Conservation (phyloP, 2,113 vertebrate species). For the Osmerus eperlanus region DNA sequence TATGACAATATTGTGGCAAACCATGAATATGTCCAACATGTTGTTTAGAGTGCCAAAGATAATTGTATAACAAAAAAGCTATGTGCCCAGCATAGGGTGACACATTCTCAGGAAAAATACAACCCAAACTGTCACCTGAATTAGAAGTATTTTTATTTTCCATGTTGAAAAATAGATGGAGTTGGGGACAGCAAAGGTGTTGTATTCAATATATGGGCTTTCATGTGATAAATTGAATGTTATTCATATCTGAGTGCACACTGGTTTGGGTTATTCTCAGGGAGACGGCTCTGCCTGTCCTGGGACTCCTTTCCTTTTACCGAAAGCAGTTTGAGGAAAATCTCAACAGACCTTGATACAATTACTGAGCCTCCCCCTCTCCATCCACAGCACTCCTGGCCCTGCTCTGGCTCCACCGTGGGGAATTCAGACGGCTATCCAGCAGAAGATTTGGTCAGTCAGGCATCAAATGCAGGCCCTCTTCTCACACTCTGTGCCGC, state of each 20-base stretch:
- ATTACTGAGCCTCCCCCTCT: slow-evolving; percentile 79
- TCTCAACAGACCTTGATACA: slow-evolving; percentile 87
- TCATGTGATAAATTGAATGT: slow-evolving; percentile 83
- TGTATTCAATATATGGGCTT: slow-evolving; percentile 75
- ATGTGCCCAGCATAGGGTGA: slow-evolving; percentile 30
- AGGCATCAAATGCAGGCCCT: slow-evolving; percentile 84
- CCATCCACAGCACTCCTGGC: slow-evolving; percentile 80
- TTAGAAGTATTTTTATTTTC: slow-evolving; percentile 37
- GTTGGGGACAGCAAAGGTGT: slow-evolving; percentile 62
- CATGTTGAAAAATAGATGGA: slow-evolving; percentile 66
- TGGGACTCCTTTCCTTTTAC: slow-evolving; percentile 83
- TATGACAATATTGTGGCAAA: slow-evolving; percentile 6
- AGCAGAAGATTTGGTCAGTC: slow-evolving; percentile 84
- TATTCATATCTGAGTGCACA: slow-evolving; percentile 85
- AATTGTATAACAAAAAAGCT: slow-evolving; percentile 31
- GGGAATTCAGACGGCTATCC: slow-evolving; percentile 80
- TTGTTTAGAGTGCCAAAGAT: slow-evolving; percentile 21
- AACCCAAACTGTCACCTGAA: slow-evolving; percentile 48
- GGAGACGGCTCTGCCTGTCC: slow-evolving; percentile 70
- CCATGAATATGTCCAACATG: slow-evolving; percentile 39
- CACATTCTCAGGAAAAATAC: slow-evolving; percentile 30
- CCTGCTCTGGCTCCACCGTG: slow-evolving; percentile 68
- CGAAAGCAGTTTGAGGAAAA: slow-evolving; percentile 75
- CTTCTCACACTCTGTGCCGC: slow-evolving; percentile 74
- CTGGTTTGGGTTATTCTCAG: slow-evolving; percentile 75